Conservation (phyloP, 2,797 vertebrate genomes). For the Danio albolineatus region DNA sequence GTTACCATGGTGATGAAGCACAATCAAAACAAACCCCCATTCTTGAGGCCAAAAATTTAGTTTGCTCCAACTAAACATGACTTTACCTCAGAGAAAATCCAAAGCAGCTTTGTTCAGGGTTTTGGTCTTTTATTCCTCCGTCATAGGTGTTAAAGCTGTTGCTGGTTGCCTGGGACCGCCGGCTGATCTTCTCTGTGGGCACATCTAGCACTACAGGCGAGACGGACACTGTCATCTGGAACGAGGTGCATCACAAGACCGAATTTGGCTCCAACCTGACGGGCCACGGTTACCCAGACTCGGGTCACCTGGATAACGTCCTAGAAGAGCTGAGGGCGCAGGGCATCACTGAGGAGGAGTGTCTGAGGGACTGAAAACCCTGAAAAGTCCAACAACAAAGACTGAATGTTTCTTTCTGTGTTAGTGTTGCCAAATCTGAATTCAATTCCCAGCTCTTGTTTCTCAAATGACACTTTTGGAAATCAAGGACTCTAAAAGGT, state of each 20-base stretch:
- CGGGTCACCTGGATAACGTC: conserved; percentile 95
- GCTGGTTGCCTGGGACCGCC: conserved; percentile 93
- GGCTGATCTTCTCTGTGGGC: conserved; percentile 92
- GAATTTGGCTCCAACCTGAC: conserved; percentile 97
- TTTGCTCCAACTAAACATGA: too few species aligned
- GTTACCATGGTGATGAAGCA: too few species aligned
- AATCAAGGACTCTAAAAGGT: conserved; percentile 29
- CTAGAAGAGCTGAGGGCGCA: conserved; percentile 92
- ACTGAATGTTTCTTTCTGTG: conserved; percentile 37
- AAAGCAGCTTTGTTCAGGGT: background rate
- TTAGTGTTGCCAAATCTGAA: conserved; percentile 47
- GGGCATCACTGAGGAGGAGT: conserved; percentile 91
- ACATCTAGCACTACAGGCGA: conserved; percentile 96
- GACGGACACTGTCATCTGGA: conserved; percentile 96
- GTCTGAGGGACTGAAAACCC: conserved; percentile 79
- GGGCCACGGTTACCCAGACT: conserved; percentile 92
- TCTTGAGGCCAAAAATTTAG: too few species aligned
- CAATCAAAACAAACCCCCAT: too few species aligned
- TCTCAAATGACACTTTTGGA: conserved; percentile 37
- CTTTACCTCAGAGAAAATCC: too few species aligned
- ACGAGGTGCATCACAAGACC: conserved; percentile 97
- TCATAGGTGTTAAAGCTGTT: conserved; percentile 89
- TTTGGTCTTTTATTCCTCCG: background rate
- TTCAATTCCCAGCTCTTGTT: conserved; percentile 43
- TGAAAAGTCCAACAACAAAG: background rate